Conservation (phyloP, 2,113 vertebrate genomes). For the Hippocampus barbouri region DNA sequence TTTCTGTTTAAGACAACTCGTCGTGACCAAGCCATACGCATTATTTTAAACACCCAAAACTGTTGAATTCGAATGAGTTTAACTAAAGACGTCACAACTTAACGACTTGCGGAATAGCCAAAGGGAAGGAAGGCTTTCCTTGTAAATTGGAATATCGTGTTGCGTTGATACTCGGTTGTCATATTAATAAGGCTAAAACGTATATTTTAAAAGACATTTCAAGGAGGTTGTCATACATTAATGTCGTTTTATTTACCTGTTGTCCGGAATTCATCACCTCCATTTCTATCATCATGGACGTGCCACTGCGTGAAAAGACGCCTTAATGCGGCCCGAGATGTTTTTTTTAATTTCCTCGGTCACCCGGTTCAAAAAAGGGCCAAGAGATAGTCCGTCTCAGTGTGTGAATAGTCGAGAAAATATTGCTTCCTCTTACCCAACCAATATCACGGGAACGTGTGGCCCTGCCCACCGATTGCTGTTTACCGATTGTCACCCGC, state of each 20-base stretch:
- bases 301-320: slow-evolving; percentile 8
- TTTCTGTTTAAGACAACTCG: slow-evolving; percentile 17
- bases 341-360: slow-evolving; percentile 36
- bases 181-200: neutral
- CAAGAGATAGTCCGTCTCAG: slow-evolving; percentile 29
- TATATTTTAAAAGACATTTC: neutral
- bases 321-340: slow-evolving; percentile 9
- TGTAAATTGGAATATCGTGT: neutral
- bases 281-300: slow-evolving; percentile 70
- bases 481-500: slow-evolving; percentile 67
- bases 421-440: slow-evolving; percentile 59
- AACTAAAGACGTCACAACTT: slow-evolving; percentile 34
- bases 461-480: slow-evolving; percentile 55
- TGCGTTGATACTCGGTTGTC: neutral
- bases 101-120: slow-evolving; percentile 51
- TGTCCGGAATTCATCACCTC: slow-evolving; percentile 67
- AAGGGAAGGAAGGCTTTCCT: neutral
- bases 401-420: slow-evolving; percentile 39
- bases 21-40: neutral
- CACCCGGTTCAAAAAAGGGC: slow-evolving; percentile 37
- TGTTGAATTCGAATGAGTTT: neutral
- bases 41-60: neutral
- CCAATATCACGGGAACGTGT: slow-evolving; percentile 61
- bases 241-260: slow-evolving; percentile 67
- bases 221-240: neutral